These are phyloP conservation scores for Mormyrus hasselquistii DNA, from an alignment of 2,797 vertebrate species.

Conservation along the genomic window DNA sequence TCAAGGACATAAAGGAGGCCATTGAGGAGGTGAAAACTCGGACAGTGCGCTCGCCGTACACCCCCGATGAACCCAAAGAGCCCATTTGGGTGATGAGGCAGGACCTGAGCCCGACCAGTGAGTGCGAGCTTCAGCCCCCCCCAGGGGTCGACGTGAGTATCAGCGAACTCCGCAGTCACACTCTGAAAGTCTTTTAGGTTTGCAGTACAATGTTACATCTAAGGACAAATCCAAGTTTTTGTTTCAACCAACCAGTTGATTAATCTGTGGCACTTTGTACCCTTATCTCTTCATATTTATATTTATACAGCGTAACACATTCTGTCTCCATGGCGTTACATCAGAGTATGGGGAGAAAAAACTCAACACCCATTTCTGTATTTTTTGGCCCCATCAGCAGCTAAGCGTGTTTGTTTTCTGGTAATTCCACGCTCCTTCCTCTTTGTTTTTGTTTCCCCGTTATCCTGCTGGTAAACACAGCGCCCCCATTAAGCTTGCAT, in stretches of 20 bases:
- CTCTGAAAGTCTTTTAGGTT: background rate
- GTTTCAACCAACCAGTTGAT: background rate
- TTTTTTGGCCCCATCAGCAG: background rate
- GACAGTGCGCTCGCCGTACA: slow-evolving; percentile 92
- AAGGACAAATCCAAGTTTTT: background rate
- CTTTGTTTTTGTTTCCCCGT: background rate
- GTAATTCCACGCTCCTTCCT: background rate
- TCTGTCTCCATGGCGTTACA: background rate
- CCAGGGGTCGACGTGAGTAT: slow-evolving; percentile 82
- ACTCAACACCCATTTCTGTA: background rate
- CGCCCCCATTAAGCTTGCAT: background rate
- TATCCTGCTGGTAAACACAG: background rate
- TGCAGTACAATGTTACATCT: background rate
- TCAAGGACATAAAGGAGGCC: slow-evolving; percentile 96
- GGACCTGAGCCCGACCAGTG: slow-evolving; percentile 83
- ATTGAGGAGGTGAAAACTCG: slow-evolving; percentile 96
- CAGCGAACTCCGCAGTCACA: background rate
- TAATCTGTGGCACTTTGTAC: background rate
- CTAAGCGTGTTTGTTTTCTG: background rate
- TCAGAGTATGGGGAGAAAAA: background rate
- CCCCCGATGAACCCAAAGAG: slow-evolving; percentile 92
- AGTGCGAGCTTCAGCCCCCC: slow-evolving; percentile 76
- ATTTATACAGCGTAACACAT: background rate
- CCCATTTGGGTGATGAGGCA: slow-evolving; percentile 98
- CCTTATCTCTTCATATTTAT: background rate